Conservation (phyloP, 2,113 vertebrate species). For the Aldabrachelys gigantea region DNA sequence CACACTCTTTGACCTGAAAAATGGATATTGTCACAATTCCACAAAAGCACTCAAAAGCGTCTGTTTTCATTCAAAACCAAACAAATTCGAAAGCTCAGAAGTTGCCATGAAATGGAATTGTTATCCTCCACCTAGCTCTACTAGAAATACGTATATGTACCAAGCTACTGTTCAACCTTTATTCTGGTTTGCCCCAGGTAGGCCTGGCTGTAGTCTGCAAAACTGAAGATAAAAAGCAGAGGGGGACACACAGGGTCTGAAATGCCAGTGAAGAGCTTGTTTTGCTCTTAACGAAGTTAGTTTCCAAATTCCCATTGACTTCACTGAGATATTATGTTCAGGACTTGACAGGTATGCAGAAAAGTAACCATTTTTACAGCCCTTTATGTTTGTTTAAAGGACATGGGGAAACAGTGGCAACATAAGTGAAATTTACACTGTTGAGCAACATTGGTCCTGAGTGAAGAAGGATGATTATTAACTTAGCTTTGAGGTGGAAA, state of each 20-base stretch:
- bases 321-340: not conserved
- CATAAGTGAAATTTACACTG: not conserved
- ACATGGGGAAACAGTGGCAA: not conserved
- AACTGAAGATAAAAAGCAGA: not conserved
- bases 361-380: not conserved
- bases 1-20: not conserved
- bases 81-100: not conserved
- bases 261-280: not conserved
- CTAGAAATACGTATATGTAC: not conserved
- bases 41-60: not conserved
- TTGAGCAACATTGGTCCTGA: not conserved
- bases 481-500: not conserved
- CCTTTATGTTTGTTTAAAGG: not conserved
- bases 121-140: not conserved
- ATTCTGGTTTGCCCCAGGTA: not conserved
- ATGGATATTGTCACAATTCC: not conserved
- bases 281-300: not conserved
- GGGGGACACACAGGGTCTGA: not conserved
- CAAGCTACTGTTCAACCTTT: slow-evolving; percentile 9
- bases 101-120: not conserved
- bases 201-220: not conserved
- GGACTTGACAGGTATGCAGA: not conserved
- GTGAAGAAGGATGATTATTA: not conserved
- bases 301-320: slow-evolving; percentile 29
- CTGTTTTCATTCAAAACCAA: not conserved